Base-by-base conservation (phyloP, 1,140 invertebrate genomes). In the Drosophila rufa region DNA sequence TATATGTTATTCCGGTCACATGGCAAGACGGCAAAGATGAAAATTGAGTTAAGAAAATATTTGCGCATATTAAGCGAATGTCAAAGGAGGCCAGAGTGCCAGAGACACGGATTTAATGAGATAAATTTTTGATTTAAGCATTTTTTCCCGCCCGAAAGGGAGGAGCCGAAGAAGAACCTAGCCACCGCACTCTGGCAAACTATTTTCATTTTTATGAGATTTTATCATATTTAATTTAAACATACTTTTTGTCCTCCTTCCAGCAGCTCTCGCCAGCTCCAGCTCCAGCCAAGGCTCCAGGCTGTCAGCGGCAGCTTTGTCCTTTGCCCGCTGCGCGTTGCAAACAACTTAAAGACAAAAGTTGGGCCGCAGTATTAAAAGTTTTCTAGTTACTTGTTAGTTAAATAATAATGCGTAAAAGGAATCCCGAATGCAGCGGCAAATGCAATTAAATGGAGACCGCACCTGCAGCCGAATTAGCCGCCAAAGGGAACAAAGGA, bases 161-260 rank as follows among this genome's bases (percentile, higher is more conserved):
- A 9, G 6, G 17, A 0, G 22, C 22, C 22, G 22, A 14, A 3
- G 17, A 8, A n/a, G 22, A 27, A 40, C n/a, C 33, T 50, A 51
- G 36, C 19, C 40, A 45, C 74, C 82, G 71, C 82, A 77, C 62
- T 68, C 56, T 55, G 51, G 74, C 11, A 74, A 84, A 84, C 82
- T 84, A 84, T 85, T 84, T 84, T 84, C 82, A 69, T 84, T 89
- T 86, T 87, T 89, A 87, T 83, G 77, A 83, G 83, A 87, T 87
- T 87, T 75, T 89, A 87, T 87, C 83, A 78, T 83, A 89, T 87
- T 87, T 87, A 87, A 87, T 87, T 89, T 87, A 89, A 87, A 67
- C 84, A 87, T 87, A 89, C 71, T 87, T 87, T 89, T 80, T 68
- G 70, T 75, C 60, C 38, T 48, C 38, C 50, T 69, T 69, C 43